A percentile compares a stretch with the other conserved stretches of the same genome.
Conservation (phyloP, 2,888 invertebrate genomes). For the Craniophora ligustri region DNA sequence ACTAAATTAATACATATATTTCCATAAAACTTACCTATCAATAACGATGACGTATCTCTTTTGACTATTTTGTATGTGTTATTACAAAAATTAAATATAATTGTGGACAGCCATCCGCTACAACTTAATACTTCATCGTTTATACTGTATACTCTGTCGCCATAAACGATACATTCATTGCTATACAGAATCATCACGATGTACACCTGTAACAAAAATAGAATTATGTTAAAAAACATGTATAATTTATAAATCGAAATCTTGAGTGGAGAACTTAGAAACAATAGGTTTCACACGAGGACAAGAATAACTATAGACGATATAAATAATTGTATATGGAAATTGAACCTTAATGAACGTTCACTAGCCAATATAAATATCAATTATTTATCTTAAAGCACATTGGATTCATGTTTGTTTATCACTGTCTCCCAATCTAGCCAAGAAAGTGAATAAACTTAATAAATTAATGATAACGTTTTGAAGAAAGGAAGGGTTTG, state of each 20-base stretch:
- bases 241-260: too few species aligned
- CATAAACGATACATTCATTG: slow-evolving; percentile 48
- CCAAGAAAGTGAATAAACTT: too few species aligned
- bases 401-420: too few species aligned
- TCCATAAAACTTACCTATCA: slow-evolving; percentile 68
- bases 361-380: too few species aligned
- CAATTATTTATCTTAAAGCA: too few species aligned
- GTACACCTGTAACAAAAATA: slow-evolving; percentile 69
- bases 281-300: too few species aligned
- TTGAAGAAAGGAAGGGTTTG: background rate
- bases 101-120: slow-evolving; percentile 73
- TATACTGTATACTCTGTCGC: slow-evolving; percentile 65
- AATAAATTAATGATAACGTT: background rate
- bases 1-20: background rate
- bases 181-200: slow-evolving; percentile 64
- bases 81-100: slow-evolving; percentile 76
- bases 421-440: too few species aligned
- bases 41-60: slow-evolving; percentile 75
- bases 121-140: slow-evolving; percentile 74
- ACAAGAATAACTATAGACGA: too few species aligned
- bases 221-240: background rate
- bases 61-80: slow-evolving; percentile 78
- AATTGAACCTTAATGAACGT: too few species aligned
- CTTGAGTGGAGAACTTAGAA: too few species aligned
- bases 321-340: too few species aligned